phyloP scores from a whole-genome alignment of 1,140 invertebrate genomes.

The Nebria ingens region DNA sequence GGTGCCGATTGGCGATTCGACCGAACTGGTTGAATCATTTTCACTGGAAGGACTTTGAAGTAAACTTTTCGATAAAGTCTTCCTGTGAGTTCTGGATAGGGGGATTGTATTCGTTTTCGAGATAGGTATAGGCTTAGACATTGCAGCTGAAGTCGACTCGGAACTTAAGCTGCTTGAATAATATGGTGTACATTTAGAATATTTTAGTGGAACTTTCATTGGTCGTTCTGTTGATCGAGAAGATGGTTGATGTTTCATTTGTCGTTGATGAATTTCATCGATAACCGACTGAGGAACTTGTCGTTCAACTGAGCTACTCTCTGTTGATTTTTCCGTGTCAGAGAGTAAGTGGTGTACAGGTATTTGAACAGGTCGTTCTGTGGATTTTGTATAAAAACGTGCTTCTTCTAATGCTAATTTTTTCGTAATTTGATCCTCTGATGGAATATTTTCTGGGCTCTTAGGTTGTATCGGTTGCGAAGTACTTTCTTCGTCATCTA shows the following conservation, averaged over 20 bases:
- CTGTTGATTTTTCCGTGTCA: constrained; percentile 29
- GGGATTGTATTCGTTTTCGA: constrained; percentile 33
- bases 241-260: constrained; percentile 25
- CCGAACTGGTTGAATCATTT: constrained; percentile 55
- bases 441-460: constrained; percentile 29
- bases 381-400: constrained; percentile 26
- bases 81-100: constrained; percentile 28
- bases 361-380: constrained; percentile 27
- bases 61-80: constrained; percentile 26
- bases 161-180: constrained; percentile 58
- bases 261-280: constrained; percentile 31
- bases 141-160: constrained; percentile 48
- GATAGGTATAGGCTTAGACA: constrained; percentile 24
- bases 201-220: constrained; percentile 41
- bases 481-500: constrained; percentile 24
- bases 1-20: constrained; percentile 48
- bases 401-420: neutral
- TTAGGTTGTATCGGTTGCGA: constrained; percentile 20
- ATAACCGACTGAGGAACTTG: constrained; percentile 29
- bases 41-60: constrained; percentile 50
- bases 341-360: constrained; percentile 24
- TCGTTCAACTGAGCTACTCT: constrained; percentile 30
- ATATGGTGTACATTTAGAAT: constrained; percentile 55
- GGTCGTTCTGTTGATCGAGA: constrained; percentile 34
- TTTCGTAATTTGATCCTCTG: constrained; percentile 23